Evolutionary conservation across 2,113 vertebrate species (phyloP), one percentile per base, ranked within the genome.

Genomic region (Hydrolagus affinis): DNA sequence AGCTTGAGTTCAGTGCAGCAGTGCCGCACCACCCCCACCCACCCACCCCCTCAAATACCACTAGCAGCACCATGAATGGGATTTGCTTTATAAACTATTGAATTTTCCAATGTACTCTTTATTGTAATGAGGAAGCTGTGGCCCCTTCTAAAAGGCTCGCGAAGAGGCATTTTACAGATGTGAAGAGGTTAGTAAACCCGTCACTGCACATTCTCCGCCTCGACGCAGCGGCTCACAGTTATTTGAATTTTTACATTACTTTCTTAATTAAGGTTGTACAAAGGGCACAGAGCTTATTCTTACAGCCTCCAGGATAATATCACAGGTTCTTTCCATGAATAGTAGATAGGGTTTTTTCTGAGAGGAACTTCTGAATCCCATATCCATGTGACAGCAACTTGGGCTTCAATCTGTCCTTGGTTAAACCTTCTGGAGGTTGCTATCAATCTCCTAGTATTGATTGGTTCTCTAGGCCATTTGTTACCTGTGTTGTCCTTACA

Each of bases 231-330:
- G 15, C 28, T 62, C 66, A 66, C 28, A 21, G 11, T 64, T 80
- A 80, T 83, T 83, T 68, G 14, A 32, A 66, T 83, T 83, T 66
- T 83, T 83, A 83, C 62, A 32, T 83, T 23, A 32, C 78, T 64
- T 44, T 44, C 44, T 44, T 66, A 19, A 83, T 83, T 83, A 66
- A 83, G 78, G 62, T 68, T 66, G 25, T 28, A 62, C 25, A 64
- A 15, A 32, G 77, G 14, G 25, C 62, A 68, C 78, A 32, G 32
- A 68, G 32, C 78, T 12, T 10, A 66, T 32, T 83, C 25, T 32
- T 15, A 68, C 15, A 68, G 60, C 62, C 25, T 19, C 76, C 19
- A 32, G 28, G 66, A 83, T 32, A 83, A 83, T 19, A 32, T 66
- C 32, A 59, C 30, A 8, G 23, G 30, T 83, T 83, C 14, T 15